Percentiles rank a stretch among this genome's conserved stretches.
Conservation (phyloP, 2,113 vertebrate species). For the Chaetorhynchus papuensis region DNA sequence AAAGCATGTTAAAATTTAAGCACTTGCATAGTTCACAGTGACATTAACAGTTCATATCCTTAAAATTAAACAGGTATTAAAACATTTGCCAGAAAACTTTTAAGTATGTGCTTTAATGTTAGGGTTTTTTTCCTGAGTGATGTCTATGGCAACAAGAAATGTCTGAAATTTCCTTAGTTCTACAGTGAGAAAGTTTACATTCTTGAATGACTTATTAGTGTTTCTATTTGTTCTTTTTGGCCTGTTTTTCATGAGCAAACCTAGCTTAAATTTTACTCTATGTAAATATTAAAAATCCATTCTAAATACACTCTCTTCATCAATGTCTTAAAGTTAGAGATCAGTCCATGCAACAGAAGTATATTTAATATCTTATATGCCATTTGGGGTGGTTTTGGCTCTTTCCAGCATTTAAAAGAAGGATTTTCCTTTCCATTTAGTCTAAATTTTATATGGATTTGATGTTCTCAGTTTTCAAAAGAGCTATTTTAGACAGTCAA, state of each 20-base stretch:
- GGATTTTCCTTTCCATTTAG: not conserved
- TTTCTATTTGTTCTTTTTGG: not conserved
- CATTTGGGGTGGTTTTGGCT: not conserved
- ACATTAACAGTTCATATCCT: not conserved
- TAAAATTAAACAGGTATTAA: not conserved
- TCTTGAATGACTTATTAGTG: not conserved
- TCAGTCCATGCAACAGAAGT: not conserved
- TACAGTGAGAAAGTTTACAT: not conserved
- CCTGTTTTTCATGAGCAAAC: not conserved
- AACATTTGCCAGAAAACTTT: not conserved
- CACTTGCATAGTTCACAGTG: not conserved
- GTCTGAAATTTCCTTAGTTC: not conserved
- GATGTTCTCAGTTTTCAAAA: not conserved
- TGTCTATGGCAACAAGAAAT: conserved; percentile 3
- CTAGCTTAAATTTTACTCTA: not conserved
- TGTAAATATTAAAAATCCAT: not conserved
- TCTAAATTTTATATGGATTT: not conserved
- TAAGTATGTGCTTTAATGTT: not conserved
- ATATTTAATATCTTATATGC: not conserved
- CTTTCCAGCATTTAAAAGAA: not conserved
- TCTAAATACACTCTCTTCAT: not conserved
- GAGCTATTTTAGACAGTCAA: not conserved
- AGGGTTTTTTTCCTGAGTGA: too few species aligned
- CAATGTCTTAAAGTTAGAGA: not conserved
- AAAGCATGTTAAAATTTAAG: not conserved